Evolutionary conservation across 2,888 invertebrate genomes (phyloP).

Genomic region (Ctenicera cuprea): DNA sequence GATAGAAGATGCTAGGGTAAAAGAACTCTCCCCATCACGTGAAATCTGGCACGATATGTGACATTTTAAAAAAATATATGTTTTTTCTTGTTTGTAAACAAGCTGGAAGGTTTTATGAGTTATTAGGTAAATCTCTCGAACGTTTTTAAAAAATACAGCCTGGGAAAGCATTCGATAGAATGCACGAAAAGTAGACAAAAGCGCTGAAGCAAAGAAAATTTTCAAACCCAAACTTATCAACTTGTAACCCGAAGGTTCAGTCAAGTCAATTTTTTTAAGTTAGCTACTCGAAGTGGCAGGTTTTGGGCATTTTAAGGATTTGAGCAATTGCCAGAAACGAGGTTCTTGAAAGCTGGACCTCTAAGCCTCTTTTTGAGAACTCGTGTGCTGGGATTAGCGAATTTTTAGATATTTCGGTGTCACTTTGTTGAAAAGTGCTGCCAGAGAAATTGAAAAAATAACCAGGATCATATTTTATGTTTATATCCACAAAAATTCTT

Average conservation of each 20-base stretch:
- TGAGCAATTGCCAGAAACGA: conserved; percentile 22
- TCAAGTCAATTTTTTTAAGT: conserved; percentile 29
- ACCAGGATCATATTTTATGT: too few species aligned
- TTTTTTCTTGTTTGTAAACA: conserved; percentile 39
- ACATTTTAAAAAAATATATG: conserved; percentile 22
- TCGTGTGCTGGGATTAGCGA: too few species aligned
- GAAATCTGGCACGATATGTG: conserved; percentile 49
- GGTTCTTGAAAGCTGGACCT: too few species aligned
- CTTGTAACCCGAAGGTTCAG: conserved; percentile 33
- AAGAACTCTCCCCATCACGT: conserved; percentile 24
- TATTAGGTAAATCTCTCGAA: conserved; percentile 36
- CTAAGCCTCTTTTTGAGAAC: too few species aligned
- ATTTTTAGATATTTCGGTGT: too few species aligned
- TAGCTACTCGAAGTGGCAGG: conserved; percentile 5
- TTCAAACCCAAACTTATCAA: conserved; percentile 32
- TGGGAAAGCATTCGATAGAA: too few species aligned
- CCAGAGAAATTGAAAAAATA: too few species aligned
- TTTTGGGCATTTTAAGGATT: conserved; percentile 27
- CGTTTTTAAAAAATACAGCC: conserved; percentile 20
- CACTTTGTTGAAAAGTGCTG: too few species aligned
- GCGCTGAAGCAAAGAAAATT: conserved; percentile 16
- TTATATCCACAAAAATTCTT: too few species aligned
- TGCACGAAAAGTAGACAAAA: conserved; percentile 6
- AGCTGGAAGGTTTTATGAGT: conserved; percentile 35
- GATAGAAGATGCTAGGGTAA: conserved; percentile 17